phyloP scores from a whole-genome alignment of 2,113 vertebrate species.

The Ptilonorhynchus violaceus region DNA sequence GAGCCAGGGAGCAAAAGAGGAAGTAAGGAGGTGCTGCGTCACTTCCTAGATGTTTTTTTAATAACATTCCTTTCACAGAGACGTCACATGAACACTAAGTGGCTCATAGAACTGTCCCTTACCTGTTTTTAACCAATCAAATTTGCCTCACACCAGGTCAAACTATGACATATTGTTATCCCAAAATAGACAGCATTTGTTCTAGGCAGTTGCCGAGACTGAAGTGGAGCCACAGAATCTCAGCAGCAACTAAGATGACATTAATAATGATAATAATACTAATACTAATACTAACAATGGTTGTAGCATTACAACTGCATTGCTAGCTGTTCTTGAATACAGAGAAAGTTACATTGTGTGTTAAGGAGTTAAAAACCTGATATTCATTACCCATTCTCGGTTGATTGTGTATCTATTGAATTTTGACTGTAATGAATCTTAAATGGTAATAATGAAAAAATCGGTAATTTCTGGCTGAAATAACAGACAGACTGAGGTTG shows the following conservation, averaged over 20 bases:
- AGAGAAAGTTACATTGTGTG: background rate
- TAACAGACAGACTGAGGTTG: background rate
- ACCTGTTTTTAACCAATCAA: too few species aligned
- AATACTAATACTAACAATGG: background rate
- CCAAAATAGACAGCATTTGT: constrained; percentile 4
- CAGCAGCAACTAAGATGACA: background rate
- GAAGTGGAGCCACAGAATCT: background rate
- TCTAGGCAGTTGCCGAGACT: background rate
- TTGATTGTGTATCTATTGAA: background rate
- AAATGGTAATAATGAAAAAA: background rate
- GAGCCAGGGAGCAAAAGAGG: too few species aligned
- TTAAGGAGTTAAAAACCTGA: background rate
- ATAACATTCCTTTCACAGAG: too few species aligned
- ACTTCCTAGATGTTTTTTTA: too few species aligned
- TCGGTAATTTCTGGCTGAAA: background rate
- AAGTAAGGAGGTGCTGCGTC: too few species aligned
- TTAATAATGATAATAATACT: background rate
- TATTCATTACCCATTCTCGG: background rate
- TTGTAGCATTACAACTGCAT: background rate
- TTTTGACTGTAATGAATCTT: background rate
- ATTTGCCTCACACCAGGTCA: too few species aligned
- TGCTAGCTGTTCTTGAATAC: background rate
- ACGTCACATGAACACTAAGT: too few species aligned
- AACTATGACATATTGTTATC: background rate
- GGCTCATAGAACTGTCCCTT: too few species aligned